These are phyloP conservation scores for Distichodus sexfasciatus DNA, from an alignment of 2,797 vertebrate genomes.

Conservation along the genomic window DNA sequence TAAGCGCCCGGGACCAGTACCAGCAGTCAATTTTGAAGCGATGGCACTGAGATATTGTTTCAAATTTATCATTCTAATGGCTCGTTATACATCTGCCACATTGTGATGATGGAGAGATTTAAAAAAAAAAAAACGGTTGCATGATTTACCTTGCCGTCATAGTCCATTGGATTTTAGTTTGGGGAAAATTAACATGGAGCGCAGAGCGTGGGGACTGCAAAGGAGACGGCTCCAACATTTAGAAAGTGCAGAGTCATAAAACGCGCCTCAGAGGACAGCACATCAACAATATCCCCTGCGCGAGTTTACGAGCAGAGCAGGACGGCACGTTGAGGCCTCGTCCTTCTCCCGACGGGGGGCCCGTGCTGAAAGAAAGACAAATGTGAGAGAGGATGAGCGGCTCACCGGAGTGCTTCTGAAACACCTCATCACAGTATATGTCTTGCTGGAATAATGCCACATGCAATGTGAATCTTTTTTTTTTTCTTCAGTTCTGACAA, in stretches of 20 bases:
- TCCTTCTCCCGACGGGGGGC: conserved; percentile 51
- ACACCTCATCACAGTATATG: not conserved
- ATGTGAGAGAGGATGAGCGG: not conserved
- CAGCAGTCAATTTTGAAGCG: conserved; percentile 46
- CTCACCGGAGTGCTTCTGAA: not conserved
- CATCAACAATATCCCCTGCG: conserved; percentile 65
- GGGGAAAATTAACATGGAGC: conserved; percentile 45
- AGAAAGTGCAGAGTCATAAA: conserved; percentile 65
- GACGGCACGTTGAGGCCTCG: conserved; percentile 51
- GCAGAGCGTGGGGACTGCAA: conserved; percentile 22
- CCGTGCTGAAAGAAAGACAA: conserved; percentile 17
- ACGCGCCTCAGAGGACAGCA: conserved; percentile 56
- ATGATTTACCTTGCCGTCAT: conserved; percentile 69
- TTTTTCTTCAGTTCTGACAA: not conserved
- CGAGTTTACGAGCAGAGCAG: conserved; percentile 58
- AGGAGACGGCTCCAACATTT: conserved; percentile 58
- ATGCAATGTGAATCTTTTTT: not conserved
- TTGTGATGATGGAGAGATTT: conserved; percentile 61
- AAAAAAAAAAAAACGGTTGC: conserved; percentile 61
- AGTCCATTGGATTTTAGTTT: conserved; percentile 70
- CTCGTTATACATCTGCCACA: conserved; percentile 70
- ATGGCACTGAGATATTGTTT: conserved; percentile 53
- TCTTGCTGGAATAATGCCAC: conserved; percentile 1
- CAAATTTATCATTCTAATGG: conserved; percentile 67
- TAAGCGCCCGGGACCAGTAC: conserved; percentile 35